Percentiles rank a stretch among this genome's conserved stretches.
Evolutionary conservation across 2,888 invertebrate genomes (phyloP).

Genomic region (Rhingia rostrata): DNA sequence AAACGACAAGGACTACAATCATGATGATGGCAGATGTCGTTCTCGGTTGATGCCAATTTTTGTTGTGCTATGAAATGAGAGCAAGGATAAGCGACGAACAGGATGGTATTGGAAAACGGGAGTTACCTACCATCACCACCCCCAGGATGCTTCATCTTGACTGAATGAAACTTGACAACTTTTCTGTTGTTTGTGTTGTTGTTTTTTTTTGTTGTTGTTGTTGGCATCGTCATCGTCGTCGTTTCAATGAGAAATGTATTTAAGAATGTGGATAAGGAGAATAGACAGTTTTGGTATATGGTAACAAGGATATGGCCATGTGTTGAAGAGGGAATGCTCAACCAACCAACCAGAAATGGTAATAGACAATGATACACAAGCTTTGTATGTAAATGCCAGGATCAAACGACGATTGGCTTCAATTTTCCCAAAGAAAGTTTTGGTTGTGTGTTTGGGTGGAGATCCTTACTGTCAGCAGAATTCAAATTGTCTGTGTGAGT

Average conservation of each 20-base stretch:
- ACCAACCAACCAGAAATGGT: slow-evolving; percentile 47
- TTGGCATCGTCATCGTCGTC: background rate
- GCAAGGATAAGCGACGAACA: slow-evolving; percentile 24
- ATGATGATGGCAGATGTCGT: slow-evolving; percentile 10
- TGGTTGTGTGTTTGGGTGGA: background rate
- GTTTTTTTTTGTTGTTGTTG: background rate
- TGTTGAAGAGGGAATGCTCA: background rate
- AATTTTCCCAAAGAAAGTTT: slow-evolving; percentile 11
- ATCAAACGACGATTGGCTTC: slow-evolving; percentile 46
- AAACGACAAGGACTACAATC: background rate
- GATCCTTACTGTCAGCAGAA: background rate
- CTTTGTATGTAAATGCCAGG: slow-evolving; percentile 24
- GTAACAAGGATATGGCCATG: background rate
- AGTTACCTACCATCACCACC: background rate
- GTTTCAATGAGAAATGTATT: slow-evolving; percentile 3
- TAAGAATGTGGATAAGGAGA: background rate
- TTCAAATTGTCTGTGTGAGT: no score
- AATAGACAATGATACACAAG: slow-evolving; percentile 46
- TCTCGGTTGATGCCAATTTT: background rate
- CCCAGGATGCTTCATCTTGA: background rate
- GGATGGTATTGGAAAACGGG: background rate
- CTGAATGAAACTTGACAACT: slow-evolving; percentile 6
- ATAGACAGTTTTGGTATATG: background rate
- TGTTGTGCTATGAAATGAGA: slow-evolving; percentile 14
- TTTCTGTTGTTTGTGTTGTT: slow-evolving; percentile 9